phyloP scores from a whole-genome alignment of 1,140 invertebrate genomes.

The Colletes latitarsis region DNA sequence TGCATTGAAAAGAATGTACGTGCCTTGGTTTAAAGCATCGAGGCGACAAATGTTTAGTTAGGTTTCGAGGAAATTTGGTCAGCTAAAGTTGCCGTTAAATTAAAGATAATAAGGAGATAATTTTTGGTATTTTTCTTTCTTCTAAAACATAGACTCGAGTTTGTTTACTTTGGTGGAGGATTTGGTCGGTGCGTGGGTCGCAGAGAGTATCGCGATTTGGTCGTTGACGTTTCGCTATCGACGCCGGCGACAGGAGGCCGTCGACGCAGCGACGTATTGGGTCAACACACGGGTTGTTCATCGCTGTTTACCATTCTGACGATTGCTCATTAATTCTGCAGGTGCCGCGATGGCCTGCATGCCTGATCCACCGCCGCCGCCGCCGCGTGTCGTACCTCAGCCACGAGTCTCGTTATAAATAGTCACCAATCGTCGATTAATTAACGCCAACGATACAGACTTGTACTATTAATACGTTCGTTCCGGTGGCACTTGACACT shows the following conservation, averaged over 20 bases:
- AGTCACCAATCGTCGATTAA: conserved; percentile 48
- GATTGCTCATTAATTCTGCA: conserved; percentile 49
- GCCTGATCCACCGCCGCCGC: not conserved
- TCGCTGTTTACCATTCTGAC: conserved; percentile 45
- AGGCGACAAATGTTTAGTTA: too few relatives aligned
- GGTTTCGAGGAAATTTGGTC: too few relatives aligned
- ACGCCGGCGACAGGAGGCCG: not conserved
- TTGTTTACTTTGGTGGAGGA: too few relatives aligned
- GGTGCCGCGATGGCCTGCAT: conserved; percentile 28
- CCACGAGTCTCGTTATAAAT: conserved; percentile 38
- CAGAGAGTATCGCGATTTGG: not conserved
- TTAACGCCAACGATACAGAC: conserved; percentile 23
- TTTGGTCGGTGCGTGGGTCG: too few relatives aligned
- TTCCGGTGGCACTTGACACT: not conserved
- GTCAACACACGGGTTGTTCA: conserved; percentile 34
- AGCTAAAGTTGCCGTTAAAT: too few relatives aligned
- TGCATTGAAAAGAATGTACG: too few relatives aligned
- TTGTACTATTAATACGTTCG: conserved; percentile 21
- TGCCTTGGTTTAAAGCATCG: too few relatives aligned
- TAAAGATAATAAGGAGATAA: too few relatives aligned
- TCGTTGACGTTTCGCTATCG: not conserved
- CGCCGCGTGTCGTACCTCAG: not conserved
- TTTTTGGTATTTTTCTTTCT: too few relatives aligned
- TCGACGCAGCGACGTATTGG: conserved; percentile 10
- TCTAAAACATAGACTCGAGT: too few relatives aligned